phyloP scores from a whole-genome alignment of 2,113 vertebrate genomes.

The Pyrgilauda ruficollis region DNA sequence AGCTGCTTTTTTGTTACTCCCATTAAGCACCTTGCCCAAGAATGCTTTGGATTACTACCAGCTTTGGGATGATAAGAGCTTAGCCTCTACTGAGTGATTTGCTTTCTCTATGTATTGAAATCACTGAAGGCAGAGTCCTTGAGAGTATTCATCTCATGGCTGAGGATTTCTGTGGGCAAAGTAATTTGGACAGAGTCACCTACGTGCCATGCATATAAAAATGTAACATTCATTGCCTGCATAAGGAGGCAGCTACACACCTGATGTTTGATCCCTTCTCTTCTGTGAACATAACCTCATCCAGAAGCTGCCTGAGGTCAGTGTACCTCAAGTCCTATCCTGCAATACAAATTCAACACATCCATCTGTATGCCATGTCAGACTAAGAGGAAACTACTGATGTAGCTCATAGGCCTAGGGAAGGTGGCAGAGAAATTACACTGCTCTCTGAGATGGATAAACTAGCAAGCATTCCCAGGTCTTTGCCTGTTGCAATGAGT shows the following conservation, averaged over 20 bases:
- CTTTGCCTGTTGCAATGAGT: neutral
- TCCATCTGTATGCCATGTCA: neutral
- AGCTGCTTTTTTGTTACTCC: conserved; percentile 2
- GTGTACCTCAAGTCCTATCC: neutral
- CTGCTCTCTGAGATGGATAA: neutral
- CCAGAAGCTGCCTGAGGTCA: neutral
- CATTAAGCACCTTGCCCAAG: neutral
- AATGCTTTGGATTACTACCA: neutral
- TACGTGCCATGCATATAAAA: neutral
- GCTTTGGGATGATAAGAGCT: neutral
- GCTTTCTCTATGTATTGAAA: neutral
- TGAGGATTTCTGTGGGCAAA: neutral
- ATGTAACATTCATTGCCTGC: neutral
- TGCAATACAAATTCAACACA: neutral
- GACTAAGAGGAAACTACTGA: neutral
- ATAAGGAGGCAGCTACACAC: neutral
- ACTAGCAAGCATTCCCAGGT: neutral
- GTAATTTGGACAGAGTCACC: neutral
- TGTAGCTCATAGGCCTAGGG: neutral
- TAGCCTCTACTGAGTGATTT: neutral
- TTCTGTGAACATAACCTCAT: neutral
- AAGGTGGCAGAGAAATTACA: neutral
- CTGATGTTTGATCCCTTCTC: neutral
- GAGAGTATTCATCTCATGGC: neutral
- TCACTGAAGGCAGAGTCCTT: neutral